phyloP scores from a whole-genome alignment of 2,113 vertebrate species.

The Nothocercus nigrocapillus region DNA sequence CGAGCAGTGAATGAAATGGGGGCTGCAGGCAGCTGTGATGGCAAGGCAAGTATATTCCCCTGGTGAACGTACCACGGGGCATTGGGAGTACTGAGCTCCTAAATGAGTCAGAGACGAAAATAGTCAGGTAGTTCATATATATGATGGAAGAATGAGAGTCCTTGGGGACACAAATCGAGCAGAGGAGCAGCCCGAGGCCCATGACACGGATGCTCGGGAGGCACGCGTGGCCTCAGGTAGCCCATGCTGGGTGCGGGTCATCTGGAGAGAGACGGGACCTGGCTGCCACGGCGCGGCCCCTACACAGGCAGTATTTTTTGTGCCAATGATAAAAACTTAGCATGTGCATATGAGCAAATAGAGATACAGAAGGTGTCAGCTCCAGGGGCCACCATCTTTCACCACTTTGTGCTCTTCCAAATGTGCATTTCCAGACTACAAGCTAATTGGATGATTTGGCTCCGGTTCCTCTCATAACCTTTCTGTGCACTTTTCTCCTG shows the following conservation, averaged over 20 bases:
- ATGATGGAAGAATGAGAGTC: not conserved
- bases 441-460: not conserved
- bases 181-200: not conserved
- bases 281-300: not conserved
- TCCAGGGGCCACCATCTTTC: not conserved
- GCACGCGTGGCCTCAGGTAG: not conserved
- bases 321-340: not conserved
- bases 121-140: not conserved
- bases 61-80: not conserved
- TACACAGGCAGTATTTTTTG: not conserved
- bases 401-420: not conserved
- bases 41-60: not conserved
- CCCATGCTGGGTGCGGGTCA: not conserved
- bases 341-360: accelerated
- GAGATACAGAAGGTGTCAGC: not conserved
- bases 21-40: not conserved
- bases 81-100: accelerated
- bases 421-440: not conserved
- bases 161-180: not conserved
- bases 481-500: not conserved
- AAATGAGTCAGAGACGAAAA: not conserved
- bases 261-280: not conserved
- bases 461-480: not conserved
- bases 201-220: not conserved
- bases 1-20: not conserved